Base-by-base conservation (phyloP, 2,797 vertebrate species). In the Acridotheres tristis region DNA sequence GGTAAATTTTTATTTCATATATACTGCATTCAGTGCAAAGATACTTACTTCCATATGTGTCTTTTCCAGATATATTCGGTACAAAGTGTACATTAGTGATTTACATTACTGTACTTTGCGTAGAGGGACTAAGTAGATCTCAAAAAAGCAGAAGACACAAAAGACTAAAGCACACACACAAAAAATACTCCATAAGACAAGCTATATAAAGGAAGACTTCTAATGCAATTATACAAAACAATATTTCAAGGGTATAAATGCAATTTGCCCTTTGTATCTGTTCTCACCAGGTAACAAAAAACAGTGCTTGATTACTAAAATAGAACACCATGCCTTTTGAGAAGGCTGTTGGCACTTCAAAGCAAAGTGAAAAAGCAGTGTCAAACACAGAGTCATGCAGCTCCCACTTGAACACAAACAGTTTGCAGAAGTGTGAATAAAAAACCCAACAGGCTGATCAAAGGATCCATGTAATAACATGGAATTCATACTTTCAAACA, bases 331-430 rank as follows among this genome's bases (percentile, higher is more conserved):
- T 45, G 57, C 34, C 63, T 88, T 90, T 84, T 71, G 48, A 94
- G 48, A 91, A 88, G 25, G 62, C 69, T 75, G 76, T 65, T 88
- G 40, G 32, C 90, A 89, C 79, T 81, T 94, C 89, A 96, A 91
- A 92, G 76, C 21, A 45, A 89, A 92, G 59, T 30, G 62, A 85
- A 94, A 88, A 90, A 75, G 67, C 77, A 81, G 27, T 48, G 68
- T 85, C 84, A 85, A 90, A 92, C 8, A 69, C 9, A 47, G 51
- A 81, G 78, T 71, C 81, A 68, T 7, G 32, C 63, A 84, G 77
- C 55, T 91, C 62, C 82, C 73, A 48, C 66, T 83, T 65, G 65
- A 80, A 83, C 47, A 74, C 54, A 85, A 92, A 79, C 76, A 73
- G 66, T 45, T 88, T 57, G 65, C 69, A 51, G 42, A 90, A 68